Percentiles rank a stretch among this genome's conserved stretches.
These are phyloP conservation scores for Drosophila koepferae DNA, from an alignment of 2,888 invertebrate genomes.

Conservation along the genomic window DNA sequence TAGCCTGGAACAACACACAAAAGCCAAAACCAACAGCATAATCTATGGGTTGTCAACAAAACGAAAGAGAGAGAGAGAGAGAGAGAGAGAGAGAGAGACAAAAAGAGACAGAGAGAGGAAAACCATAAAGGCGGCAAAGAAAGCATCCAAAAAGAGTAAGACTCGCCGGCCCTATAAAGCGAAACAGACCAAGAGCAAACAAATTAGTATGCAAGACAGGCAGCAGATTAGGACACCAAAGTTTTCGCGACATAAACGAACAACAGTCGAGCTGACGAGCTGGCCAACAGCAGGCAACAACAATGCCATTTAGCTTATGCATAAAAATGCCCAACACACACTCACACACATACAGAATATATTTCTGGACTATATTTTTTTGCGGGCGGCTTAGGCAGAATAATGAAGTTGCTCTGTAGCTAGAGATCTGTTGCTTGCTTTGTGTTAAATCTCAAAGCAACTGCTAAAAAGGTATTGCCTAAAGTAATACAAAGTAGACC, in stretches of 20 bases:
- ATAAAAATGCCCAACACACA: conserved; percentile 38
- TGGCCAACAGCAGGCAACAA: conserved; percentile 38
- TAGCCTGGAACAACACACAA: conserved; percentile 42
- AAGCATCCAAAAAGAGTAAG: conserved; percentile 43
- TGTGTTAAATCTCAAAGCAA: conserved; percentile 21
- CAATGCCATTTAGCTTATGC: conserved; percentile 58
- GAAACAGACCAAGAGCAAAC: conserved; percentile 58
- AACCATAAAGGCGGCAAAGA: conserved; percentile 65
- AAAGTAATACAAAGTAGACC: conserved; percentile 1
- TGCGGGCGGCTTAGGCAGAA: conserved; percentile 36
- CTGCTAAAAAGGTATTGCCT: conserved; percentile 12
- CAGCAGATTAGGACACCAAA: conserved; percentile 82
- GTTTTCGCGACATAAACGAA: conserved; percentile 80
- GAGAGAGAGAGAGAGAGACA: too few relatives aligned
- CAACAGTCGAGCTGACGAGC: conserved; percentile 53
- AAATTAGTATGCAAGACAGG: conserved; percentile 80
- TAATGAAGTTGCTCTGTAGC: conserved; percentile 70
- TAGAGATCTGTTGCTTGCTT: conserved; percentile 70
- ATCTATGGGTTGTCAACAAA: conserved; percentile 80
- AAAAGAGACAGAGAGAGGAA: not conserved
- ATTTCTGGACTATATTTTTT: conserved; percentile 12
- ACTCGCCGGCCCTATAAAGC: conserved; percentile 12
- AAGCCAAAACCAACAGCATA: conserved; percentile 78
- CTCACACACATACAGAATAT: conserved; percentile 21
- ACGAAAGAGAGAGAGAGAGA: conserved; percentile 28